phyloP scores from a whole-genome alignment of 1,140 invertebrate genomes.

The Akabosia matsudoensis region DNA sequence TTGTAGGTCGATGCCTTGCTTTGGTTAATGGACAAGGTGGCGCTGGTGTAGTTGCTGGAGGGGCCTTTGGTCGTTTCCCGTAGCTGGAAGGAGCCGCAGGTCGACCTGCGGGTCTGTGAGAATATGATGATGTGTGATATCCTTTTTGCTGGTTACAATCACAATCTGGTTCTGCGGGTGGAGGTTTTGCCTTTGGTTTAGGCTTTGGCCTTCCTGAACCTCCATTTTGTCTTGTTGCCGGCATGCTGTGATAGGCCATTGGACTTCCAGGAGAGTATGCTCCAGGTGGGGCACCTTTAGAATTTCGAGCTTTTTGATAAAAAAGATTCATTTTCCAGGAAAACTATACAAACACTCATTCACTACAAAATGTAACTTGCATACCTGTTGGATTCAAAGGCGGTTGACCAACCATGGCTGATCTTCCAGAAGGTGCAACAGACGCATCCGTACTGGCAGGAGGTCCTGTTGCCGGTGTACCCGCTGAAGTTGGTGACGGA shows the following conservation, averaged over 20 bases:
- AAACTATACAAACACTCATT: neutral
- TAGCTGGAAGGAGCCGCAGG: too few relatives aligned
- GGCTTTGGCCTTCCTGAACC: neutral
- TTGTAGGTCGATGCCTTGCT: too few relatives aligned
- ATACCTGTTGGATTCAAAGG: constrained; percentile 13
- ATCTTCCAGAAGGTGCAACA: too few relatives aligned
- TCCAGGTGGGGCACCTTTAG: neutral
- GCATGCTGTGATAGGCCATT: neutral
- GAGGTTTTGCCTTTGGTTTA: neutral
- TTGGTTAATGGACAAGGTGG: neutral
- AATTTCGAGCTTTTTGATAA: neutral
- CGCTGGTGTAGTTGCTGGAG: neutral
- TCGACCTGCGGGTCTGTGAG: neutral
- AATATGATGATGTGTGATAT: neutral
- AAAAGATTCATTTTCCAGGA: neutral
- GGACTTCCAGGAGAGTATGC: neutral
- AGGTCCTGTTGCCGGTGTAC: neutral
- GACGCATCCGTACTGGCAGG: neutral
- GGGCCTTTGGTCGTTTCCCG: neutral
- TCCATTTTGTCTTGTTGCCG: neutral
- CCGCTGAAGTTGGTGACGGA: neutral
- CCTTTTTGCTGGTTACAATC: neutral
- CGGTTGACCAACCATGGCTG: neutral
- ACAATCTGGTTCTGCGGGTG: neutral
- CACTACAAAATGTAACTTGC: neutral